Percentiles rank a stretch among this genome's conserved stretches.
Evolutionary conservation across 2,113 vertebrate genomes (phyloP).

Genomic region (Sigmodon hispidus): DNA sequence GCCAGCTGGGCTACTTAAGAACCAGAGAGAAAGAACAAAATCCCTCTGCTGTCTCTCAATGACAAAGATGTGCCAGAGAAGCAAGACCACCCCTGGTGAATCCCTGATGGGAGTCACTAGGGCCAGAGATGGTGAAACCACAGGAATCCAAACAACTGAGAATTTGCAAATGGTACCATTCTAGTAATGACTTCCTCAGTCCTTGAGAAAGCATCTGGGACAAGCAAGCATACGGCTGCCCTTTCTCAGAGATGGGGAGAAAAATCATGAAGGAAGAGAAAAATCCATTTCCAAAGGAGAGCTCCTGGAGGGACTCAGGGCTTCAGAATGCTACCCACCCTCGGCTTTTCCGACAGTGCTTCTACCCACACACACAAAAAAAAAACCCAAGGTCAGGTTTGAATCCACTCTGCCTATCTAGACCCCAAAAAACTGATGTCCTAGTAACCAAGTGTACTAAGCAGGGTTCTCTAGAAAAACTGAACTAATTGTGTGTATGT

Average conservation of each 20-base stretch:
- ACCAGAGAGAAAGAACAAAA: neutral
- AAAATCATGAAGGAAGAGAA: rapidly evolving
- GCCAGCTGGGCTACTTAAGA: neutral
- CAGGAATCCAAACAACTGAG: constrained; percentile 7
- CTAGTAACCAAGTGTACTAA: neutral
- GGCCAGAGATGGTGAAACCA: neutral
- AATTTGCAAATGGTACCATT: neutral
- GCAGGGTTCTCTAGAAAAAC: neutral
- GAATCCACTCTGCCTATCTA: neutral
- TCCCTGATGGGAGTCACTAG: neutral
- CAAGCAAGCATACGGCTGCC: neutral
- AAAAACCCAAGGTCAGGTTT: neutral
- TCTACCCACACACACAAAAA: neutral
- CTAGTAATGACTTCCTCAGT: constrained; percentile 16
- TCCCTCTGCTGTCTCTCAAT: neutral
- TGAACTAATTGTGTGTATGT: neutral
- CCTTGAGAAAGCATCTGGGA: constrained; percentile 30
- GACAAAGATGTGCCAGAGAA: neutral
- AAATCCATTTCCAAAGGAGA: constrained; percentile 21
- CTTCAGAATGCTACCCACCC: neutral
- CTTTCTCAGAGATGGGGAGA: constrained; percentile 16
- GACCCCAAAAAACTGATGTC: neutral
- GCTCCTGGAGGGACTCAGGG: neutral
- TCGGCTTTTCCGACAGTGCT: neutral
- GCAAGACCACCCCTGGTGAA: neutral